Base-by-base conservation (phyloP, 2,888 invertebrate species). In the Brenthis ino region DNA sequence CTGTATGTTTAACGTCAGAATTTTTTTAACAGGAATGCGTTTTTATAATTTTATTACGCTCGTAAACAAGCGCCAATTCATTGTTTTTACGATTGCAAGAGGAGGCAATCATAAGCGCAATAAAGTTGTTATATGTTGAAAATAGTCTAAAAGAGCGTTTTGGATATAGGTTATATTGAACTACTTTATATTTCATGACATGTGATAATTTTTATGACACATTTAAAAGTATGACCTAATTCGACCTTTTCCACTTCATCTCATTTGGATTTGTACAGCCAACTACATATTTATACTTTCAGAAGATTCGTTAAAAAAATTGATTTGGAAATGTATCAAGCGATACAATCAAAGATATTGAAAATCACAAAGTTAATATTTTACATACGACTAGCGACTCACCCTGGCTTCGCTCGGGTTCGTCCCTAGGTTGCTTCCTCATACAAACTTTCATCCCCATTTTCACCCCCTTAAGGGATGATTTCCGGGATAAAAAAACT, bases 1-100 rank as follows among this genome's bases (percentile, higher is more conserved):
- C 33, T n/a, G 16, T n/a, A 51, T 51, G n/a, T 58, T 24, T 48
- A 24, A 3, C 24, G 20, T 24, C 13, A 43, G 12, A 3, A 16
- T 33, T 51, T 50, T 60, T 48, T 50, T 28, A 33, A 50, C 4
- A 20, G 20, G 24, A 33, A 16, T 33, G 50, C 33, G 37, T 37
- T 12, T 37, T 53, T 63, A 66, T 37, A 64, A 28, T 66, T 71
- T 71, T 60, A 71, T 55, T 68, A 64, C 24, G n/a, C 24, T 64
- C 69, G 57, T 73, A 68, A 67, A 70, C 28, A 47, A 64, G 54
- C 54, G 69, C 64, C 72, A 65, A 70, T 73, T 61, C 64, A 65
- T 72, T 68, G 69, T 69, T 73, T 72, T 70, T 68, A 72, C 55
- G 69, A 65, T 68, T 64, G 37, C 51, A 66, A 51, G 68, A 56